Evolutionary conservation across 2,797 vertebrate genomes (phyloP).

Genomic region (Hydrocynus forskahlii): DNA sequence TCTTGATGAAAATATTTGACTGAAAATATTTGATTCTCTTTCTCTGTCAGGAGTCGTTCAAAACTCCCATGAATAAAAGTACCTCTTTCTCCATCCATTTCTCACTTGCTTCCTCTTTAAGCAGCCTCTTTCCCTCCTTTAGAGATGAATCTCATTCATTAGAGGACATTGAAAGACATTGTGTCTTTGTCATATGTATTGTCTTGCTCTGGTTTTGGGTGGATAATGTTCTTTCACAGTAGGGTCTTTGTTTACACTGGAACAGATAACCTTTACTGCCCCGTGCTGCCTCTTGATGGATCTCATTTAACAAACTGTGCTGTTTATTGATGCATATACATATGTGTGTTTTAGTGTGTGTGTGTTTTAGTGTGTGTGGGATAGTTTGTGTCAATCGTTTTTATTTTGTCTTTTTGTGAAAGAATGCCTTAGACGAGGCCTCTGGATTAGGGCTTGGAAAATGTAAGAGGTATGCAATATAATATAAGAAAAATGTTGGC

Average conservation of each 20-base stretch:
- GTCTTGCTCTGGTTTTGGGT: constrained; percentile 5
- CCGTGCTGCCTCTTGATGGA: constrained; percentile 17
- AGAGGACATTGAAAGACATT: background rate
- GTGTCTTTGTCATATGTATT: constrained; percentile 22
- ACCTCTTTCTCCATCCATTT: constrained; percentile 19
- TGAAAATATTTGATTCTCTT: background rate
- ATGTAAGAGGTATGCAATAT: too few species aligned
- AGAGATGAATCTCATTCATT: constrained; percentile 18
- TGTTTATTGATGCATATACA: too few species aligned
- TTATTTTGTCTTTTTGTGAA: too few species aligned
- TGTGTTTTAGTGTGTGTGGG: too few species aligned
- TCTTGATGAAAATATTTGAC: constrained; percentile 14
- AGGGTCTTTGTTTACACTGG: background rate
- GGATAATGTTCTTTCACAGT: constrained; percentile 8
- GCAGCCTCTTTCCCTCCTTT: background rate
- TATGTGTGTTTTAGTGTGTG: too few species aligned
- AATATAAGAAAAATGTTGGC: too few species aligned
- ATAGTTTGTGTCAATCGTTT: too few species aligned
- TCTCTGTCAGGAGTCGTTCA: background rate
- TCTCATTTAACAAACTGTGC: background rate
- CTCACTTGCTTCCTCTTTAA: background rate
- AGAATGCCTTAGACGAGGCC: too few species aligned
- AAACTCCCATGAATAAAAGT: background rate
- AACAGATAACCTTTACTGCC: constrained; percentile 32
- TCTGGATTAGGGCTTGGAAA: too few species aligned